phyloP scores from a whole-genome alignment of 2,113 vertebrate genomes.

The Caretta caretta region DNA sequence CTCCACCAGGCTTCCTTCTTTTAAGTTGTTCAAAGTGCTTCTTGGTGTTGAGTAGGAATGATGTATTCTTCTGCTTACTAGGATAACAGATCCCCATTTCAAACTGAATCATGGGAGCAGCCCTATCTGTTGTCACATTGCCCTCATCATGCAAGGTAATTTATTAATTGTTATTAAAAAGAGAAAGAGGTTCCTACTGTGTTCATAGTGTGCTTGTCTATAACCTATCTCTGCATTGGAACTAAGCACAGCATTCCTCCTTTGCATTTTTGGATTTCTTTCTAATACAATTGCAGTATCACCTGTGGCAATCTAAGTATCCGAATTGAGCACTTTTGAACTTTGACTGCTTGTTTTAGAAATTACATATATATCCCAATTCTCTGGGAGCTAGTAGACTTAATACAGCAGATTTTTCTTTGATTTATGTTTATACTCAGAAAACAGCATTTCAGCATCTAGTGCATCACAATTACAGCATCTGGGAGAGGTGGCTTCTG shows the following conservation, averaged over 20 bases:
- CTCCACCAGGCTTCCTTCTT: neutral
- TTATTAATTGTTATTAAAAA: neutral
- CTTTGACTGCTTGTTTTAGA: conserved; percentile 56
- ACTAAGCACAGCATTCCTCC: conserved; percentile 17
- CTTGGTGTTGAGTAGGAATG: neutral
- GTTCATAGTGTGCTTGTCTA: neutral
- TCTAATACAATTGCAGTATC: conserved; percentile 19
- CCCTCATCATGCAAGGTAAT: neutral
- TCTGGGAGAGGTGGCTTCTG: conserved; percentile 6
- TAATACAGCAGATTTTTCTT: conserved; percentile 36
- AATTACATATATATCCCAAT: conserved; percentile 63
- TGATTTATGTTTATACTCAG: conserved; percentile 70
- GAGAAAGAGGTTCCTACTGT: neutral
- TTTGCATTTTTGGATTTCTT: neutral
- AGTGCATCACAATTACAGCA: conserved; percentile 10
- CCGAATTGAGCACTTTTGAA: conserved; percentile 48
- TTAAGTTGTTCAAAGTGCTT: neutral
- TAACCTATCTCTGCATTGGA: neutral
- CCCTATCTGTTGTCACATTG: neutral
- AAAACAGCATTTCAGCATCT: conserved; percentile 35
- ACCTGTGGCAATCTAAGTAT: conserved; percentile 54
- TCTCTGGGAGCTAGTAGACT: conserved; percentile 55
- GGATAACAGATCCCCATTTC: neutral
- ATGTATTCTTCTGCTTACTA: neutral
- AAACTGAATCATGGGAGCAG: neutral